phyloP scores from a whole-genome alignment of 2,888 invertebrate species.

The Drosophila helvetica region DNA sequence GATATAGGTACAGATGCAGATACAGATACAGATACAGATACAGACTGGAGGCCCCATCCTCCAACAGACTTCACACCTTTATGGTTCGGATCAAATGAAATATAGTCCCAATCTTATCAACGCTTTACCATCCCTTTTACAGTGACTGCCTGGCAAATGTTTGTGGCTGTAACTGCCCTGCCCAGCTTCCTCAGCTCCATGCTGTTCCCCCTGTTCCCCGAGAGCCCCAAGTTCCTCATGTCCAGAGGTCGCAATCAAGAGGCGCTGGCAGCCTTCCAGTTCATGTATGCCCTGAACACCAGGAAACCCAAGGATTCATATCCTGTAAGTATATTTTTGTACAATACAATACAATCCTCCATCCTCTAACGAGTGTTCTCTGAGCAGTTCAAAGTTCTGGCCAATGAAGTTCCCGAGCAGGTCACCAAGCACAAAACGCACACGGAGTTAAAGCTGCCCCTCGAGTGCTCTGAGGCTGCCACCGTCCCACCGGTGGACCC shows the following conservation, averaged over 20 bases:
- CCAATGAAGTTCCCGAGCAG: constrained; percentile 69
- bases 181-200: constrained; percentile 66
- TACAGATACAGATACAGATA: neutral
- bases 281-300: constrained; percentile 88
- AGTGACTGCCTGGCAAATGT: constrained; percentile 78
- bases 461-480: neutral
- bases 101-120: neutral
- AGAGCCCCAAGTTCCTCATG: constrained; percentile 82
- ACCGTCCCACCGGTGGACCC: constrained; percentile 1
- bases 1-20: neutral
- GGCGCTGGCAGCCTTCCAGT: constrained; percentile 81
- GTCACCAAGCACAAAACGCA: constrained; percentile 24
- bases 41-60: neutral
- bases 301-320: constrained; percentile 86
- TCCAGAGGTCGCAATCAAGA: constrained; percentile 78
- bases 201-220: constrained; percentile 72
- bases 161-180: constrained; percentile 65
- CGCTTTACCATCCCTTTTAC: constrained; percentile 3
- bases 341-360: no score
- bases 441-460: constrained; percentile 16
- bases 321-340: constrained; percentile 85
- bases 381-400: constrained; percentile 68
- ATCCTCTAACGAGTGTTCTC: neutral
- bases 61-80: neutral
- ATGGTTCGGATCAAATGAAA: neutral